Conservation (phyloP, 2,797 vertebrate species). For the Phataginus tricuspis region DNA sequence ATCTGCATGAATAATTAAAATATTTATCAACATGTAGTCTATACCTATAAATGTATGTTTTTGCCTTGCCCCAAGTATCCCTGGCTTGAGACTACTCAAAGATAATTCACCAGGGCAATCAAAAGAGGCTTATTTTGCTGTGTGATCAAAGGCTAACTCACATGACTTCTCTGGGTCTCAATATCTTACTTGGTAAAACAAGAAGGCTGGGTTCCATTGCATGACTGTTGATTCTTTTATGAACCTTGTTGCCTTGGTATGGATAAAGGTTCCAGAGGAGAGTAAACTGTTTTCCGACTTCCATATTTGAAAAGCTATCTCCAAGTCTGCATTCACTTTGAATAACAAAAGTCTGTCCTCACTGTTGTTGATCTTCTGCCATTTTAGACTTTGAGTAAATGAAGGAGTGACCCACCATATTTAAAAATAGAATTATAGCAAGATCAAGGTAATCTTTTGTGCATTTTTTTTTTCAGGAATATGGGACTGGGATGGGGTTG, state of each 20-base stretch:
- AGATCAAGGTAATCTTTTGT: background rate
- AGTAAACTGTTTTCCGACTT: conserved; percentile 9
- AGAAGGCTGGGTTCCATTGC: background rate
- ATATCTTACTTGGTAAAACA: background rate
- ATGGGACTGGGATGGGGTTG: background rate
- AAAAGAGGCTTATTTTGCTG: conserved; percentile 14
- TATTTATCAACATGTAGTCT: background rate
- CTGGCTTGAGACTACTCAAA: conserved; percentile 13
- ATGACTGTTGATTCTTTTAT: background rate
- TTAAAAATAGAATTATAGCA: conserved; percentile 34
- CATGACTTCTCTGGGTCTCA: background rate
- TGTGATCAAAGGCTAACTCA: conserved; percentile 15
- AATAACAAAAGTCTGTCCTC: conserved; percentile 20
- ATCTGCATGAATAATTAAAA: background rate
- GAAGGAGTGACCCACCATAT: background rate
- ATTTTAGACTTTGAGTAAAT: background rate
- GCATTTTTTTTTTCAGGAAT: background rate
- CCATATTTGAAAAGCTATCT: background rate
- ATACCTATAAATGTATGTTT: background rate
- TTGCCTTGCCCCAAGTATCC: background rate
- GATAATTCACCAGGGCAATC: background rate
- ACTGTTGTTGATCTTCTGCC: background rate
- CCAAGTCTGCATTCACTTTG: background rate
- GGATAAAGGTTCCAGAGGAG: background rate
- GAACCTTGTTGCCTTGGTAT: background rate